Conservation (phyloP, 2,888 invertebrate genomes). For the Athalia circularis region DNA sequence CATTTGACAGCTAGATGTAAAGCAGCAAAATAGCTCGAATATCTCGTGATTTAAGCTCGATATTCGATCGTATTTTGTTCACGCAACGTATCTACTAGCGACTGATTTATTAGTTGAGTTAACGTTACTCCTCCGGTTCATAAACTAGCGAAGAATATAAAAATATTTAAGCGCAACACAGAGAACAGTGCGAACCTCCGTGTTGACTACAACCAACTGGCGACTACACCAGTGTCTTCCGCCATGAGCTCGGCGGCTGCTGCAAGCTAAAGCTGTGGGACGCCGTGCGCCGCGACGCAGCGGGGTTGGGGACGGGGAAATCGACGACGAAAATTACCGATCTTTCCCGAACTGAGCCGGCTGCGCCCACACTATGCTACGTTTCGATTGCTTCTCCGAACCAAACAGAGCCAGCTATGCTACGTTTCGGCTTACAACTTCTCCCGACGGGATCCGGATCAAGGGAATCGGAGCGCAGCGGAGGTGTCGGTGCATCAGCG, state of each 20-base stretch:
- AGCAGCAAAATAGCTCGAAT: background rate
- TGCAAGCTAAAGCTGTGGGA: constrained; percentile 18
- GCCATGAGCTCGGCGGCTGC: constrained; percentile 51
- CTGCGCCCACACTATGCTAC: constrained; percentile 31
- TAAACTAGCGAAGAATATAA: background rate
- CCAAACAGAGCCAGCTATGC: background rate
- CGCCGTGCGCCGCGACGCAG: constrained; percentile 68
- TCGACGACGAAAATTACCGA: constrained; percentile 55
- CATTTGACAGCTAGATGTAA: constrained; percentile 39
- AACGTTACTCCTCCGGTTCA: background rate
- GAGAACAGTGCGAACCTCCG: constrained; percentile 62
- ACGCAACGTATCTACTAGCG: background rate
- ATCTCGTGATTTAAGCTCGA: background rate
- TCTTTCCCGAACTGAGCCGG: constrained; percentile 13
- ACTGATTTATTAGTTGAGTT: background rate
- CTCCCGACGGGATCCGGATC: too few relatives aligned
- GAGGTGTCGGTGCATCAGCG: too few relatives aligned
- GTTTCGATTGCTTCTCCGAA: constrained; percentile 4
- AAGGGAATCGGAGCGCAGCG: too few relatives aligned
- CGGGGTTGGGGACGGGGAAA: constrained; percentile 59
- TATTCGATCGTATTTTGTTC: background rate
- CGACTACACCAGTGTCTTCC: constrained; percentile 56
- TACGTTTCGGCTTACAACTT: background rate
- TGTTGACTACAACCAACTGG: constrained; percentile 68
- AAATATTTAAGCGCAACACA: constrained; percentile 15